These are phyloP conservation scores for Centroberyx gerrardi DNA, from an alignment of 2,797 vertebrate species.

Conservation along the genomic window DNA sequence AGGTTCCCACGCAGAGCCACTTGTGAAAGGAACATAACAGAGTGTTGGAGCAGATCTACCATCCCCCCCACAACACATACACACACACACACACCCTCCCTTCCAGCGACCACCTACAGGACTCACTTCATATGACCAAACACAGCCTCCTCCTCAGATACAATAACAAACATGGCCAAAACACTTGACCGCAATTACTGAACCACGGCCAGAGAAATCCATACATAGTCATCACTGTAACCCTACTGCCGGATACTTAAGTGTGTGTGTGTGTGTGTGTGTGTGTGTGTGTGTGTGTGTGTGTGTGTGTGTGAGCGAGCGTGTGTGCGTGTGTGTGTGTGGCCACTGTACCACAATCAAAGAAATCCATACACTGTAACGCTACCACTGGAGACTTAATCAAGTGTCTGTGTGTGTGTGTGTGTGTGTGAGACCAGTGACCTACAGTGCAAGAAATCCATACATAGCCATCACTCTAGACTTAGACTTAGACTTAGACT, in stretches of 20 bases:
- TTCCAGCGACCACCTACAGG: conserved; percentile 62
- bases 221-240: conserved; percentile 53
- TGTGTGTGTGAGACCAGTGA: conserved; percentile 1
- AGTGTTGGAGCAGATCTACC: conserved; percentile 1
- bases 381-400: conserved; percentile 25
- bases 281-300: conserved; percentile 14
- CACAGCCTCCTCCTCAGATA: conserved; percentile 67
- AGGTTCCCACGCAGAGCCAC: conserved; percentile 71
- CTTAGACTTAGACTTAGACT: no score
- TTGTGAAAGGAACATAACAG: conserved; percentile 58
- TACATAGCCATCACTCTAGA: conserved; percentile 9
- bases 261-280: conserved; percentile 6
- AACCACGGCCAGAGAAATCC: conserved; percentile 55
- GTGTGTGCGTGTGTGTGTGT: background rate
- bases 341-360: conserved; percentile 20
- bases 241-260: conserved; percentile 33
- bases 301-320: conserved; percentile 20
- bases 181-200: conserved; percentile 73
- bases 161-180: conserved; percentile 72
- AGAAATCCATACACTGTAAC: conserved; percentile 36
- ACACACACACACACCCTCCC: background rate
- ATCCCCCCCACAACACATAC: background rate
- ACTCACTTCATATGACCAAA: conserved; percentile 62
- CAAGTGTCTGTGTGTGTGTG: conserved; percentile 10
- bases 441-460: conserved; percentile 35